A percentile compares a stretch with the other conserved stretches of the same genome.
phyloP scores from a whole-genome alignment of 2,113 vertebrate genomes.

The Microcebus jonahi region DNA sequence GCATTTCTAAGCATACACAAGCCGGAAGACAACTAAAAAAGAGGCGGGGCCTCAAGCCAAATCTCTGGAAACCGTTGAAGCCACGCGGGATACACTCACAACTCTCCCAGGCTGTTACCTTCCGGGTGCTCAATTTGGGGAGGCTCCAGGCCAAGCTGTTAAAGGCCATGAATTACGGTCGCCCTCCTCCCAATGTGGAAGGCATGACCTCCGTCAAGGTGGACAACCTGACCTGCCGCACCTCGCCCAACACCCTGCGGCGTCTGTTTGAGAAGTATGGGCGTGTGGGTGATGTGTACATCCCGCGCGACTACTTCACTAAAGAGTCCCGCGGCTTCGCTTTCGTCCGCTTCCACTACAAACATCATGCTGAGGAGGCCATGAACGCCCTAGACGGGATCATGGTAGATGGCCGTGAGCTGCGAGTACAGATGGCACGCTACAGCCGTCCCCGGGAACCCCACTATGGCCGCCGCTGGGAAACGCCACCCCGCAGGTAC shows the following conservation, averaged over 20 bases:
- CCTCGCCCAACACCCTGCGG: conserved; percentile 87
- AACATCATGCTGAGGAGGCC: conserved; percentile 89
- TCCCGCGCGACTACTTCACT: conserved; percentile 89
- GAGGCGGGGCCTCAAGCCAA: neutral
- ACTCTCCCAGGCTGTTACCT: neutral
- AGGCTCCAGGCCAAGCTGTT: neutral
- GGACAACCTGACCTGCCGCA: conserved; percentile 91
- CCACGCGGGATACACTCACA: fast-evolving
- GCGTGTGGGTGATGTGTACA: conserved; percentile 90
- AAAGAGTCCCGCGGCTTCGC: conserved; percentile 90
- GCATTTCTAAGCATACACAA: neutral
- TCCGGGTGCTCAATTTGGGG: neutral
- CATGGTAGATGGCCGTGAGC: conserved; percentile 87
- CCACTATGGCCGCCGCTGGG: conserved; percentile 81
- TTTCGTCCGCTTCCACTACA: conserved; percentile 91
- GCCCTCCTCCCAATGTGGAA: conserved; percentile 89
- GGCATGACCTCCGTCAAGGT: conserved; percentile 93
- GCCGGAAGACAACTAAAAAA: neutral
- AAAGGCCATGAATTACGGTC: conserved; percentile 88
- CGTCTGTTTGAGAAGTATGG: conserved; percentile 92
- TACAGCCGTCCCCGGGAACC: conserved; percentile 86
- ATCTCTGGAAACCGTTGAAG: neutral
- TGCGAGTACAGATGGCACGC: conserved; percentile 90
- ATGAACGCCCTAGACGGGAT: conserved; percentile 91
- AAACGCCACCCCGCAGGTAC: conserved; percentile 84